Base-by-base conservation (phyloP, 2,797 vertebrate species). In the Trachurus trachurus region DNA sequence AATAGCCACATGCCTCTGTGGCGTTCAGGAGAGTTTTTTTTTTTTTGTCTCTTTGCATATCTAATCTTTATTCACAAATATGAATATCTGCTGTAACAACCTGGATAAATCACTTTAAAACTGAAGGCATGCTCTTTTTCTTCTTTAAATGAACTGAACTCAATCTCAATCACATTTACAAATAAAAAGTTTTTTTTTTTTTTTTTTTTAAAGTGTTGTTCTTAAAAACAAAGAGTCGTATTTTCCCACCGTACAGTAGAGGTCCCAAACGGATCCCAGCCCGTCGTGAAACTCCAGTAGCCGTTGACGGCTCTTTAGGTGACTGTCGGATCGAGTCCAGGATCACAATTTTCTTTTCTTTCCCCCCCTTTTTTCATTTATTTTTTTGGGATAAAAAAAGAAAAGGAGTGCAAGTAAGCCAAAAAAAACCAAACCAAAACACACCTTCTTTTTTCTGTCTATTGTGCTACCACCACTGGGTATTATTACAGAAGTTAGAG, bases 261-360 rank as follows among this genome's bases (percentile, higher is more conserved):
- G 64, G 73, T 88, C 87, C 87, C 85, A 86, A 87, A 76, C 89
- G 86, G 87, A 75, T 88, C 85, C 94, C 86, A 92, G 92, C 92
- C 26, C 26, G 26, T 80, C 90, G 56, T 58, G 72, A 39, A 70
- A 61, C 76, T 21, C 60, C 93, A 96, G 96, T 94, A 96, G 96
- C 95, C 95, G 94, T 91, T 95, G 95, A 95, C 95, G 95, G 95
- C 95, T 96, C 95, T 94, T 93, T 86, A 90, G 93, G 89, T 90
- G 93, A 95, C 90, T 1, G 26, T 26, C 26, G 93, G 94, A 94
- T 92, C 88, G 82, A 93, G 82, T 80, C 82, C 87, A 83, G 78
- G 71, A 71, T 92, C 81, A 90, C 87, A 71, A 76, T 92, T 95
- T 95, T 92, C 74, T 89, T 93, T 94, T 87, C 26, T 26, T 26